Evolutionary conservation across 2,888 invertebrate genomes (phyloP), one percentile per base, ranked within the genome.

Genomic region (Bhutanitis thaidina): DNA sequence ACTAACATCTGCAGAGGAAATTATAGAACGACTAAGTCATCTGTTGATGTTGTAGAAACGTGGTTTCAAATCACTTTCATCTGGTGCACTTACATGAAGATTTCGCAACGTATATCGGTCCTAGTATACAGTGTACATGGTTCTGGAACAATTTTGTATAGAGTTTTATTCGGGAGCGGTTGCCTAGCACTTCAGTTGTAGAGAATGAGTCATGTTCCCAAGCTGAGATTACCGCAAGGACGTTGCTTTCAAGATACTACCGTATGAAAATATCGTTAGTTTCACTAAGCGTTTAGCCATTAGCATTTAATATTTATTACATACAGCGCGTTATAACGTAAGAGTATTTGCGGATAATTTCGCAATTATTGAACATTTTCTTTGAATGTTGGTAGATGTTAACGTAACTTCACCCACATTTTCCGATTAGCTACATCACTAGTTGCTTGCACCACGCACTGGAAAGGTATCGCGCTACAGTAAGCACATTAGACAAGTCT

Each of bases 151-250:
- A 71, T 54, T 41, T 67, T 39, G 50, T 49, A 35, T 44, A 46
- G 41, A 69, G 71, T 74, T 77, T 79, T 75, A 76, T 77, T 78
- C 72, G 74, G 74, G 72, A 74, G 63, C 77, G 60, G 78, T 74
- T 78, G 74, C 79, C 68, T 70, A 71, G 75, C 75, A 71, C 63
- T 69, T 67, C 61, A 61, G 67, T 70, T 74, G 72, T 69, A 65
- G 69, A 57, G 57, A 63, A 67, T 81, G 83, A 83, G 63, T 82
- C 80, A 82, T 69, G 79, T 74, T 77, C 61, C 78, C 67, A 74
- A 64, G 74, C 76, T 69, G 65, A 75, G 74, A 78, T 76, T 76
- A 73, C 67, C 65, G 61, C 83, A 82, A 83, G 83, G 83, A 75
- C 82, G 80, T 68, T 71, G 70, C 69, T 77, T 79, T 74, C 72